Evolutionary conservation across 1,140 invertebrate genomes (phyloP), one percentile per base, ranked within the genome.

Genomic region (Drosophila jambulina): DNA sequence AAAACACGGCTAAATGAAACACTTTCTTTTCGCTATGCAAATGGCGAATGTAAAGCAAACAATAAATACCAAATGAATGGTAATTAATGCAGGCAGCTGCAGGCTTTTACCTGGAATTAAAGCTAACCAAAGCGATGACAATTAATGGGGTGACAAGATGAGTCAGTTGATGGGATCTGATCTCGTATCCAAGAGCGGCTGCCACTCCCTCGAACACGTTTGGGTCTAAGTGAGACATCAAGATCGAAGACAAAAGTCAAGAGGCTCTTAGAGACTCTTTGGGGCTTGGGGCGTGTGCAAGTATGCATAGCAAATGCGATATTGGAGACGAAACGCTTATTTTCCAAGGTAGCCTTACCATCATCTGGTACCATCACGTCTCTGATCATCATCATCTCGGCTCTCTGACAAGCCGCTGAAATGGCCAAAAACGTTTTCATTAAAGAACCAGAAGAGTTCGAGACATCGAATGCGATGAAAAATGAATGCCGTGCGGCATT

Each of bases 361-460:
- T 56, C 53, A 38, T 54, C 51, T 56, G 53, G 53, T 56, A 56
- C 53, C 53, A 56, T 25, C 53, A n/a, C 8, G 49, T 53, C 49
- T 53, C 48, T 27, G 32, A 49, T 49, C 25, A 51, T 4, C 25
- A 51, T 4, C 76, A 80, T 75, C 70, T 68, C 46, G 54, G 6
- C 32, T 42, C 46, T 32, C 57, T 67, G 84, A 84, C 80, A 87
- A 88, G 76, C 76, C 75, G 83, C 65, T 83, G 83, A 88, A 82
- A 87, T 63, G 64, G 79, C 79, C 68, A 67, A 82, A 79, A 87
- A 88, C 83, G 83, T 87, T 86, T 82, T 79, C 80, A 86, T 86
- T 86, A 83, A 32, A 67, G 54, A 53, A 60, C 61, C 71, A 65
- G 58, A 76, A 75, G 69, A 75, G 9, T 53, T 13, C 10, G n/a